A percentile compares a stretch with the other conserved stretches of the same genome.
Evolutionary conservation across 37 sponge, comb jelly and placozoan genomes (phyloP).

Genomic region (Axinella damicornis): DNA sequence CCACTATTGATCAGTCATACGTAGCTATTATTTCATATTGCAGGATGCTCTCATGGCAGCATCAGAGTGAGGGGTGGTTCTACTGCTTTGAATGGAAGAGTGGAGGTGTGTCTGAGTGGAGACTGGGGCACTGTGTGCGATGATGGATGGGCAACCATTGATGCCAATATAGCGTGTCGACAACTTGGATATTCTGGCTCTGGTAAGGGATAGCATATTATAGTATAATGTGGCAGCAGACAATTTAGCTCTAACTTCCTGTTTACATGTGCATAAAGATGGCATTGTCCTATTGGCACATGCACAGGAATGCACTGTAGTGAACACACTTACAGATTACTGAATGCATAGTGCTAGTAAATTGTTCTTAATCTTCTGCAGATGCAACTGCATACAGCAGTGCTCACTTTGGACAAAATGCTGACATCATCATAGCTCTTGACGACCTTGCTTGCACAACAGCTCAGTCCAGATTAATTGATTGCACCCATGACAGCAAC

Average conservation of each 20-base stretch:
- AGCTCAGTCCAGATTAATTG: too few relatives aligned
- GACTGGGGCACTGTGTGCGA: constrained; percentile 1
- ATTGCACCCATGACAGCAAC: too few relatives aligned
- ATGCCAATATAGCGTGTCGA: constrained; percentile 4
- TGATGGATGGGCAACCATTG: background rate
- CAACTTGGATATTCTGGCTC: background rate
- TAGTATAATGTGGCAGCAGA: background rate
- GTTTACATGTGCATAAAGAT: background rate
- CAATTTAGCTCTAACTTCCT: too few relatives aligned
- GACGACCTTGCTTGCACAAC: too few relatives aligned
- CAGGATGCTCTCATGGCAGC: constrained; percentile 14
- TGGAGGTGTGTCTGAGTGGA: background rate
- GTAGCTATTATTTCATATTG: background rate
- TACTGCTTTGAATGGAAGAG: background rate
- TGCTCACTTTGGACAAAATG: too few relatives aligned
- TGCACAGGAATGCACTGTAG: background rate
- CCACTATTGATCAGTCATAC: too few relatives aligned
- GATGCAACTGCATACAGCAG: too few relatives aligned
- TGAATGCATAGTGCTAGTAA: too few relatives aligned
- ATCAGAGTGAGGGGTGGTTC: background rate
- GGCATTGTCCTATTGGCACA: background rate
- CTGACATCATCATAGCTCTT: too few relatives aligned
- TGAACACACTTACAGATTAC: too few relatives aligned
- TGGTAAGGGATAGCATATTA: too few relatives aligned
- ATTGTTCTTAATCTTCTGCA: too few relatives aligned